Evolutionary conservation across 2,888 invertebrate species (phyloP).

Genomic region (Sinelater perroti): DNA sequence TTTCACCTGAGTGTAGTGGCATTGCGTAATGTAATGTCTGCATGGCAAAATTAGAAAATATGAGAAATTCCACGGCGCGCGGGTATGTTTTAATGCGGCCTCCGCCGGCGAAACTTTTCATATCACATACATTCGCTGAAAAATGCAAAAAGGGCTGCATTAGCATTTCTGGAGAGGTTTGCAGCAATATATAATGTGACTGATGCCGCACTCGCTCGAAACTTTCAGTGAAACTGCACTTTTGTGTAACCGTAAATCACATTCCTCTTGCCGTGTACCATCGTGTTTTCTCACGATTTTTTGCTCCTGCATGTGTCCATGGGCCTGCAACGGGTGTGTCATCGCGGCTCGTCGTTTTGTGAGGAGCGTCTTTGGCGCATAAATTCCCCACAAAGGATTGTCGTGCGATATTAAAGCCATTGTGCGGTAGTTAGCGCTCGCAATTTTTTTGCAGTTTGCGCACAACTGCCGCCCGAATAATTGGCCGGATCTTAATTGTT

Average conservation of each 20-base stretch:
- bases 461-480: slow-evolving; percentile 26
- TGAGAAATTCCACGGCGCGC: too few species aligned
- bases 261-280: slow-evolving; percentile 2
- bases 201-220: too few species aligned
- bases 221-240: slow-evolving; percentile 11
- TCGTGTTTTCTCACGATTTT: slow-evolving; percentile 18
- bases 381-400: slow-evolving; percentile 25
- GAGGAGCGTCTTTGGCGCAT: slow-evolving; percentile 22
- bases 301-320: slow-evolving; percentile 19
- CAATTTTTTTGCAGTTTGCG: slow-evolving; percentile 16
- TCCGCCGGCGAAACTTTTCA: too few species aligned
- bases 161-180: too few species aligned
- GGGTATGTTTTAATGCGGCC: too few species aligned
- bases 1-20: too few species aligned
- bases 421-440: slow-evolving; percentile 15
- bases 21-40: too few species aligned
- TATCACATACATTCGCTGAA: too few species aligned
- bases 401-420: slow-evolving; percentile 25
- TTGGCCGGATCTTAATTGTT: slow-evolving; percentile 27
- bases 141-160: too few species aligned
- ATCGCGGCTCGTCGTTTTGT: slow-evolving; percentile 36
- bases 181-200: too few species aligned
- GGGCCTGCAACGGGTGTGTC: slow-evolving; percentile 33
- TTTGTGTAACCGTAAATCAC: slow-evolving; percentile 24
- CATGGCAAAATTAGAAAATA: too few species aligned